These are phyloP conservation scores for Kryphioiulus occultus DNA, from an alignment of 2,888 invertebrate species.

Conservation along the genomic window DNA sequence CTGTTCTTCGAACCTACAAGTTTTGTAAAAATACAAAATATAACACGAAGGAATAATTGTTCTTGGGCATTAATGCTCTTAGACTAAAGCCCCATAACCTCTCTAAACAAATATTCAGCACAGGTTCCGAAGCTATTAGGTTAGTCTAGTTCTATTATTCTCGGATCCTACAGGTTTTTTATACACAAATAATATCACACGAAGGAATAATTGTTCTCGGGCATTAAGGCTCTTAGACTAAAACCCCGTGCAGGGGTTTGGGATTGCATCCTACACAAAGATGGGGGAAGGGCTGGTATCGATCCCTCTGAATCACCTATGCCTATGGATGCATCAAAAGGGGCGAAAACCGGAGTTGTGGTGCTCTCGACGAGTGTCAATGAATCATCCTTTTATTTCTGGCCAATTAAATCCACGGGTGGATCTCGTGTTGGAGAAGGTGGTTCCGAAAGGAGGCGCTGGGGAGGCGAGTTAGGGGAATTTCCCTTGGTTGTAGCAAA, in stretches of 20 bases:
- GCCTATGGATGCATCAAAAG: neutral
- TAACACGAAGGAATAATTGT: too few species aligned
- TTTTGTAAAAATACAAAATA: too few species aligned
- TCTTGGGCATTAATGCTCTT: too few species aligned
- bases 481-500: neutral
- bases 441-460: neutral
- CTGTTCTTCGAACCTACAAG: too few species aligned
- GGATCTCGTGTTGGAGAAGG: neutral
- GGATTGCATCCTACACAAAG: neutral
- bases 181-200: neutral
- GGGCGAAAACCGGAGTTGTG: neutral
- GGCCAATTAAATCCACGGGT: constrained; percentile 23
- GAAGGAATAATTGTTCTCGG: neutral
- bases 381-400: constrained; percentile 23
- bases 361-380: neutral
- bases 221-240: neutral
- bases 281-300: neutral
- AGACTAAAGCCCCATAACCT: too few species aligned
- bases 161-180: neutral
- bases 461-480: neutral
- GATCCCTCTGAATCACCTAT: neutral
- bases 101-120: too few species aligned
- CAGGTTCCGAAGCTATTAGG: too few species aligned
- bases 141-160: too few species aligned
- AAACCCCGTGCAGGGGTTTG: neutral